Percentiles rank a stretch among this genome's conserved stretches.
These are phyloP conservation scores for Arrhopalites spinosus DNA, from an alignment of 2,888 invertebrate species.

Conservation along the genomic window DNA sequence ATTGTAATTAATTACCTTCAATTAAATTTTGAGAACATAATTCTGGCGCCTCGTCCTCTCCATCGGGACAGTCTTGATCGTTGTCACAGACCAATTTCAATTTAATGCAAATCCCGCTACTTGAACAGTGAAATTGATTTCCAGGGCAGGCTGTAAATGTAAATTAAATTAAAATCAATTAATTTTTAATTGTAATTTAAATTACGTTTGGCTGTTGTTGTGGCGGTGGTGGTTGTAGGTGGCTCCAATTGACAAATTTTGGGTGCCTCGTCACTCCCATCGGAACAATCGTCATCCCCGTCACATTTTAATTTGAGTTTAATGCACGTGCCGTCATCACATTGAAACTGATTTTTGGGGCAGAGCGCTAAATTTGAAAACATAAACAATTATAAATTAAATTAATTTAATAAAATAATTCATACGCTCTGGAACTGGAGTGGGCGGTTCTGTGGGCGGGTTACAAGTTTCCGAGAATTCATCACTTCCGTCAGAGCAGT, in stretches of 20 bases:
- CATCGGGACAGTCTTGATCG: not conserved
- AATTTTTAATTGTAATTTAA: too few relatives aligned
- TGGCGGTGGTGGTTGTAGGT: not conserved
- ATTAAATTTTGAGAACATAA: not conserved
- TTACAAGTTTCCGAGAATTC: not conserved
- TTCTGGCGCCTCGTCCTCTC: not conserved
- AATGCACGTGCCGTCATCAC: not conserved
- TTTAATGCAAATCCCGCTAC: not conserved
- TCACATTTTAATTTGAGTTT: not conserved
- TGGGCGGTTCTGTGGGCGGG: not conserved
- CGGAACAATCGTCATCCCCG: not conserved
- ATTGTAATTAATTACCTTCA: too few relatives aligned
- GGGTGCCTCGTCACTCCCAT: not conserved
- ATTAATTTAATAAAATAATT: not conserved
- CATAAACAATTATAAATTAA: not conserved
- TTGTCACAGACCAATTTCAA: not conserved
- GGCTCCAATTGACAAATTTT: not conserved
- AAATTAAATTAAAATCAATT: not conserved
- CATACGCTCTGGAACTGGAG: not conserved
- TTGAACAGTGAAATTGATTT: too few relatives aligned
- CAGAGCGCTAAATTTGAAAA: not conserved
- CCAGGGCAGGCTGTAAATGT: not conserved
- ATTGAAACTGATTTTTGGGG: not conserved
- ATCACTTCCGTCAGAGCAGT: conserved; percentile 12
- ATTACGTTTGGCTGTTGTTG: not conserved